Evolutionary conservation across 2,113 vertebrate genomes (phyloP).

Genomic region (Gobius niger): DNA sequence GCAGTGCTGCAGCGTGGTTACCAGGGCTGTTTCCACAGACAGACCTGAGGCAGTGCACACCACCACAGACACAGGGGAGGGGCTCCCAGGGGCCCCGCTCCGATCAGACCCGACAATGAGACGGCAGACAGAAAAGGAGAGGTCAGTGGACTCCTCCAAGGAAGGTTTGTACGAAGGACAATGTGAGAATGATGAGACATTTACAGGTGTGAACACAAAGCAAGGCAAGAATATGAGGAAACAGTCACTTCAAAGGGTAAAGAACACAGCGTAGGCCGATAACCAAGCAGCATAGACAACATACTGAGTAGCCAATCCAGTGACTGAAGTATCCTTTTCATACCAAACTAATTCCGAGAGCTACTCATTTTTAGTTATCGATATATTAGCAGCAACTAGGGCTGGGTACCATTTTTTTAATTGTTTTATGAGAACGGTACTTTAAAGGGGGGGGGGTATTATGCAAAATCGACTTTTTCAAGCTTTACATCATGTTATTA

Average conservation of each 20-base stretch:
- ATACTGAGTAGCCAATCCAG: too few relatives aligned
- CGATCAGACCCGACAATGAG: slow-evolving; percentile 30
- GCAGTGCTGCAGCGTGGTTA: slow-evolving; percentile 12
- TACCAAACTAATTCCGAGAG: too few relatives aligned
- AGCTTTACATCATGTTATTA: too few relatives aligned
- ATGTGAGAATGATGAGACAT: neutral
- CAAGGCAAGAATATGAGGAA: neutral
- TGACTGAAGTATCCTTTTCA: too few relatives aligned
- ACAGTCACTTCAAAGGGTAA: neutral
- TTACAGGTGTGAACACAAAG: neutral
- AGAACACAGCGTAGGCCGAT: neutral
- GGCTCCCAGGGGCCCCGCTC: slow-evolving; percentile 4
- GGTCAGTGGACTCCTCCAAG: slow-evolving; percentile 15
- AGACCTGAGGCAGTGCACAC: neutral
- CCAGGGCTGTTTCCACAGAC: slow-evolving; percentile 7
- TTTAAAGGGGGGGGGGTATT: too few relatives aligned
- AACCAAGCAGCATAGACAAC: too few relatives aligned
- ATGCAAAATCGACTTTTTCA: too few relatives aligned
- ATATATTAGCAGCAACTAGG: too few relatives aligned
- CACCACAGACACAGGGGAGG: neutral
- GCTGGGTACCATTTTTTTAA: too few relatives aligned
- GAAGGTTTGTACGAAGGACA: slow-evolving; percentile 6
- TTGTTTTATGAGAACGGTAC: too few relatives aligned
- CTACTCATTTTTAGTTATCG: too few relatives aligned
- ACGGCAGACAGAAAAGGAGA: slow-evolving; percentile 2